A percentile compares a stretch with the other conserved stretches of the same genome.
phyloP scores from a whole-genome alignment of 2,113 vertebrate species.

The Cygnus buccinator region DNA sequence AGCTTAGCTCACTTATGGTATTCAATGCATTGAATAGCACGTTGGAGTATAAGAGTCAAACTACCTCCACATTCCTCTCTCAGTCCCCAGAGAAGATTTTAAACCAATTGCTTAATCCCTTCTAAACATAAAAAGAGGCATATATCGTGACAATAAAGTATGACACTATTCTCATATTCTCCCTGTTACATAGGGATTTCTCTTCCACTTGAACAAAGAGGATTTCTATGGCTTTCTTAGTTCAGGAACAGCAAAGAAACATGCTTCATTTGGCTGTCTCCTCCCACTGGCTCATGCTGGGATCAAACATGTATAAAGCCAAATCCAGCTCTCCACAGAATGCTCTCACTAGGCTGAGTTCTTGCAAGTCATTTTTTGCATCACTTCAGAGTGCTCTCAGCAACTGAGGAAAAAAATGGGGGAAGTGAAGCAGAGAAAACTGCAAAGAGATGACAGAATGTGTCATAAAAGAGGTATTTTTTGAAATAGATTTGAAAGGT shows the following conservation, averaged over 20 bases:
- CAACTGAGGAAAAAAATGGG: background rate
- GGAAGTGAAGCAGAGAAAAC: background rate
- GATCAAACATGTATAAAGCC: background rate
- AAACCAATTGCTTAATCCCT: background rate
- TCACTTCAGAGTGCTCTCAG: background rate
- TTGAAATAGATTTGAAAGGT: background rate
- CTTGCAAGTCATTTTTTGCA: background rate
- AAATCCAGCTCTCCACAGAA: background rate
- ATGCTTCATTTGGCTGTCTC: background rate
- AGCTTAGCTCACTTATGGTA: background rate
- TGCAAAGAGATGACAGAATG: background rate
- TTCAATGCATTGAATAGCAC: background rate
- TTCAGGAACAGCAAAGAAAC: background rate
- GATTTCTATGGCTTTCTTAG: background rate
- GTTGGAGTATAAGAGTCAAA: background rate
- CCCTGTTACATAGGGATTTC: background rate
- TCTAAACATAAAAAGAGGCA: background rate
- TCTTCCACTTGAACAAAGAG: background rate
- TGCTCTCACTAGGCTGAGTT: background rate
- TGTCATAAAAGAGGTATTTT: rapidly evolving
- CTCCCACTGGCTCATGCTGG: background rate
- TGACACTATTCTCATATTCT: background rate
- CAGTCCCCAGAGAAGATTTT: background rate
- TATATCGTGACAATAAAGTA: background rate
- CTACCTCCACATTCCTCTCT: background rate